Conservation (phyloP, 35 echinoderm and acorn worm genomes). For the Strongylocentrotus purpuratus region DNA sequence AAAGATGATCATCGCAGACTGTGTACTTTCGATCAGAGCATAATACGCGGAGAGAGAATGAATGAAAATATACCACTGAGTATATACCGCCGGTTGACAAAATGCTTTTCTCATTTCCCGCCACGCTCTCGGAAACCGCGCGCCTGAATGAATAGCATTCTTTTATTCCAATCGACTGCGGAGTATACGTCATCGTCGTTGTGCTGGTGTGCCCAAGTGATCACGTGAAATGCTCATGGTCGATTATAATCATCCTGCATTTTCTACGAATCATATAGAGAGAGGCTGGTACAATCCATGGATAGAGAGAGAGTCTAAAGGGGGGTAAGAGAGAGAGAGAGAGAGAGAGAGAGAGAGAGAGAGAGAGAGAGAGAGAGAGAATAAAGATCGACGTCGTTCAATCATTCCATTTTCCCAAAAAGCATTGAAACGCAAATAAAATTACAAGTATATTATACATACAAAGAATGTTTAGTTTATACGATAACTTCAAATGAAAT, state of each 20-base stretch:
- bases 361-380: too few relatives aligned
- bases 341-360: too few relatives aligned
- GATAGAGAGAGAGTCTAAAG: background rate
- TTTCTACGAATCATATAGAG: background rate
- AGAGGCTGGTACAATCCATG: too few relatives aligned
- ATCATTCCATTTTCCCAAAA: too few relatives aligned
- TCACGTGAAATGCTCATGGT: background rate
- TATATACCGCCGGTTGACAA: background rate
- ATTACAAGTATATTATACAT: too few relatives aligned
- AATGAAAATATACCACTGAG: background rate
- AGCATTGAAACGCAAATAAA: too few relatives aligned
- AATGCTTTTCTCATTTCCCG: slow-evolving; percentile 9
- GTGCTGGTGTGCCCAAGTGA: background rate
- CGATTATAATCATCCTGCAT: background rate
- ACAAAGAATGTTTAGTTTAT: too few relatives aligned
- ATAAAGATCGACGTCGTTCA: too few relatives aligned
- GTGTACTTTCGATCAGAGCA: background rate
- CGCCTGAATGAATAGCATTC: slow-evolving; percentile 1
- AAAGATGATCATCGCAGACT: background rate
- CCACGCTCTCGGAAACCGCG: background rate
- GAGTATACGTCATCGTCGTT: background rate
- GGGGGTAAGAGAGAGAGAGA: background rate
- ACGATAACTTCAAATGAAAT: too few relatives aligned
- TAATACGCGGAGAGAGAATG: background rate
- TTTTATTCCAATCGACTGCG: background rate